Base-by-base conservation (phyloP, 2,113 vertebrate species). In the Entomyzon cyanotis region DNA sequence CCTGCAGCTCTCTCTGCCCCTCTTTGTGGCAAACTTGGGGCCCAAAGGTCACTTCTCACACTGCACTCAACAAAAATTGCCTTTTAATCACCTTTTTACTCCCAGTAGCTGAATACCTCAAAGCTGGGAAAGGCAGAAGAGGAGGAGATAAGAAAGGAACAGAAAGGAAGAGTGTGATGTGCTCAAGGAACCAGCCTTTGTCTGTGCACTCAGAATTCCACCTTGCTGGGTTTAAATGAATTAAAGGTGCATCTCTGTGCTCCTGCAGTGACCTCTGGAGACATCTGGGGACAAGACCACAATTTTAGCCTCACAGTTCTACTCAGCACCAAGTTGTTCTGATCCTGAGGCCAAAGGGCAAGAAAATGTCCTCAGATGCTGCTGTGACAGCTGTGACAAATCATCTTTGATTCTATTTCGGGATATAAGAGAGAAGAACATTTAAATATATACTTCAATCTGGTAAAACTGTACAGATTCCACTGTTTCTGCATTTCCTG, bases 401-500 rank as follows among this genome's bases (percentile, higher is more conserved):
- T 96, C 92, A 71, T 30, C 31, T 73, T 55, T n/a, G 15, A 13
- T 31, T 60, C 89, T 91, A 87, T 94, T 91, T 65, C 46, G 84
- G 82, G 74, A n/a, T 25, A 25, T 24, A 42, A 56, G 44, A 25
- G 86, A 79, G 67, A 21, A 6, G 4, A 62, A 71, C 18, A 7
- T 41, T 85, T 65, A 46, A 87, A 42, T 39, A 52, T 10, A 14
- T 2, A 5, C 47, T 79, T 53, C 64, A 62, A 0, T 68, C 52
- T 13, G 74, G 11, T 76, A 65, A 68, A 91, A 53, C 35, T n/a
- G 21, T 4, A 17, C 58, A 83, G 33, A 87, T 62, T 17, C 30
- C 58, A 11, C 82, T 59, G 46, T 67, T 85, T 69, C 67, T 93
- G 46, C 37, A 73, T 65, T 95, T 95, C 78, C 93, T 91, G 74